A percentile compares a stretch with the other conserved stretches of the same genome.
phyloP scores from a whole-genome alignment of 2,888 invertebrate genomes.

The Autographa pulchrina region DNA sequence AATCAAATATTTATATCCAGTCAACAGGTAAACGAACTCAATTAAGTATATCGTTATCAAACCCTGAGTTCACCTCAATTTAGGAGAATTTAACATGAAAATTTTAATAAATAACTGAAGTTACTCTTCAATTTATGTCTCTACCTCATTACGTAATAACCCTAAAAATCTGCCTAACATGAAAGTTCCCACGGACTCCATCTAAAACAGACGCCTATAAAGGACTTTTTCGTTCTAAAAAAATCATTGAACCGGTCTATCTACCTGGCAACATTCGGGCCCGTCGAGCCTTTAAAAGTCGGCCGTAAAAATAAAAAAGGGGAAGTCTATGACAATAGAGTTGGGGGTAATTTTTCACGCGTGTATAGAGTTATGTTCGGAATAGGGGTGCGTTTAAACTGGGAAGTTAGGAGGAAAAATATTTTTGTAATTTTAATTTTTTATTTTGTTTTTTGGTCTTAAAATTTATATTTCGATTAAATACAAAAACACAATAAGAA shows the following conservation, averaged over 20 bases:
- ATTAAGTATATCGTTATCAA: too few species aligned
- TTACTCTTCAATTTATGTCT: not conserved
- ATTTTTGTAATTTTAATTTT: not conserved
- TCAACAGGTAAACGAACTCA: too few species aligned
- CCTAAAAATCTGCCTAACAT: not conserved
- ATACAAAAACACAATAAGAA: too few species aligned
- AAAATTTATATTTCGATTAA: too few species aligned
- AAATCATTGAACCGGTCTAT: conserved; percentile 46
- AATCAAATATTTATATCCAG: too few species aligned
- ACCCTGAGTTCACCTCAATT: too few species aligned
- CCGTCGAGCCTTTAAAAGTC: conserved; percentile 61
- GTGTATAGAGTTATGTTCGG: conserved; percentile 56
- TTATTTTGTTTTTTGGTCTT: too few species aligned
- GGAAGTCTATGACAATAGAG: conserved; percentile 57
- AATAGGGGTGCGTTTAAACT: conserved; percentile 34
- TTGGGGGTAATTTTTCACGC: conserved; percentile 63
- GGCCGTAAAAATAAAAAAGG: conserved; percentile 61
- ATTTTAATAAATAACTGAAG: not conserved
- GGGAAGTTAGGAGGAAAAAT: not conserved
- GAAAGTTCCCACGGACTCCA: conserved; percentile 1
- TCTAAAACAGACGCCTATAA: conserved; percentile 19
- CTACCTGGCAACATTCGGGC: conserved; percentile 57
- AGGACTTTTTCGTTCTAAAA: conserved; percentile 44
- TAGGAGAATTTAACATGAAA: too few species aligned
- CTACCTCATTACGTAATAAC: not conserved